Conservation (phyloP, 2,113 vertebrate genomes). For the Malaclemys terrapin region DNA sequence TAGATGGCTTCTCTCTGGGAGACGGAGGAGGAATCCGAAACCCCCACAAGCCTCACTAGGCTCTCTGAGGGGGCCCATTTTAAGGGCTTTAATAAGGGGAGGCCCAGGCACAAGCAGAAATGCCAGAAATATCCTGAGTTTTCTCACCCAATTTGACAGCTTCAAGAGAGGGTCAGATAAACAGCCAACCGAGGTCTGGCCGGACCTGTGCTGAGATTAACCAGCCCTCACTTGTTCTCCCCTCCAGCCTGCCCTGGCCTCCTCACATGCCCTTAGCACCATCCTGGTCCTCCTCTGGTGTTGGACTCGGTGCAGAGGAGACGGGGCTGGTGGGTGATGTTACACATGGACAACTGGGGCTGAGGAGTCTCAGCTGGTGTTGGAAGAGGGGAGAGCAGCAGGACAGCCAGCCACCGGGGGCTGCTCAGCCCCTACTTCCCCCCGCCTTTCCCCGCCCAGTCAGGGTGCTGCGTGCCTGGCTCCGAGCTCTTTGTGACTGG, state of each 20-base stretch:
- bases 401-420: too few species aligned
- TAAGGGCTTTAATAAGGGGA: too few species aligned
- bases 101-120: too few species aligned
- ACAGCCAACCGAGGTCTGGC: neutral
- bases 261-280: neutral
- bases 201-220: too few species aligned
- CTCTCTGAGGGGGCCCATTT: neutral
- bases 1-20: neutral
- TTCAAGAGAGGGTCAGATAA: neutral
- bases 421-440: too few species aligned
- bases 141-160: neutral
- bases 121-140: neutral
- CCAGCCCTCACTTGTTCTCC: neutral
- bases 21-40: neutral
- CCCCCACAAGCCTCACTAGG: accelerated
- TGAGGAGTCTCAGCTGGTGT: too few species aligned
- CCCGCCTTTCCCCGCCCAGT: too few species aligned
- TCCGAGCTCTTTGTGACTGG: neutral
- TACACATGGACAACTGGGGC: too few species aligned
- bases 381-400: too few species aligned
- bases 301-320: neutral
- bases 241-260: neutral
- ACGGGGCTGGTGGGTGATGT: neutral
- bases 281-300: neutral
- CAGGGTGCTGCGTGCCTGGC: too few species aligned